Conservation (phyloP, 1,140 invertebrate genomes). For the Lordiphosa clarofinis region DNA sequence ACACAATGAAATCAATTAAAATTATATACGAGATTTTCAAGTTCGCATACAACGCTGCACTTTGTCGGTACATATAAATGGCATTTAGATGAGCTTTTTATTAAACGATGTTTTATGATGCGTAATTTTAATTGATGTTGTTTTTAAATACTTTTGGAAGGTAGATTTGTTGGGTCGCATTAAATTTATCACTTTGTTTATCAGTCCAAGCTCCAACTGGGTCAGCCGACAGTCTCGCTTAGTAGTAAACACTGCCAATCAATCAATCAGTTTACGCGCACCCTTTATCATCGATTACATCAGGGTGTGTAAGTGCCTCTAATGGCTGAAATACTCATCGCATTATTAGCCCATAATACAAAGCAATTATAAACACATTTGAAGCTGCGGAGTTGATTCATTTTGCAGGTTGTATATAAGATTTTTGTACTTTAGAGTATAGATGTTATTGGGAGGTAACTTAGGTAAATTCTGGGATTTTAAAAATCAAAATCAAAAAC, state of each 20-base stretch:
- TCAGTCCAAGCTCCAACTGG: slow-evolving; percentile 19
- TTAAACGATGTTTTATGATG: slow-evolving; percentile 28
- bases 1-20: slow-evolving; percentile 1
- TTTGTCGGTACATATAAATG: slow-evolving; percentile 11
- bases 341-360: no score
- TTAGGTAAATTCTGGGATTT: no score
- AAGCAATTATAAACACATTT: slow-evolving; percentile 3
- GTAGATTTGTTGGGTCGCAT: slow-evolving; percentile 30
- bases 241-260: slow-evolving; percentile 29
- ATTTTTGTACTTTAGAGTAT: no score
- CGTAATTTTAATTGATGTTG: slow-evolving; percentile 59
- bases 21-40: slow-evolving; percentile 25
- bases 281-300: slow-evolving; percentile 40
- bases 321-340: not conserved
- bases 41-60: slow-evolving; percentile 33
- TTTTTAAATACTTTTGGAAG: not conserved
- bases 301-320: not conserved
- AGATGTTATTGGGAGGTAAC: no score
- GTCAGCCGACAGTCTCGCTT: slow-evolving; percentile 13
- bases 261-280: slow-evolving; percentile 37
- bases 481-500: no score
- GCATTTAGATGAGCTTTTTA: slow-evolving; percentile 45
- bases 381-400: slow-evolving; percentile 19
- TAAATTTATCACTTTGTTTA: slow-evolving; percentile 69
- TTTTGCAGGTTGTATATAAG: not conserved